A percentile compares a stretch with the other conserved stretches of the same genome.
These are phyloP conservation scores for Zaprionus nigranus DNA, from an alignment of 1,140 invertebrate genomes.

Conservation along the genomic window DNA sequence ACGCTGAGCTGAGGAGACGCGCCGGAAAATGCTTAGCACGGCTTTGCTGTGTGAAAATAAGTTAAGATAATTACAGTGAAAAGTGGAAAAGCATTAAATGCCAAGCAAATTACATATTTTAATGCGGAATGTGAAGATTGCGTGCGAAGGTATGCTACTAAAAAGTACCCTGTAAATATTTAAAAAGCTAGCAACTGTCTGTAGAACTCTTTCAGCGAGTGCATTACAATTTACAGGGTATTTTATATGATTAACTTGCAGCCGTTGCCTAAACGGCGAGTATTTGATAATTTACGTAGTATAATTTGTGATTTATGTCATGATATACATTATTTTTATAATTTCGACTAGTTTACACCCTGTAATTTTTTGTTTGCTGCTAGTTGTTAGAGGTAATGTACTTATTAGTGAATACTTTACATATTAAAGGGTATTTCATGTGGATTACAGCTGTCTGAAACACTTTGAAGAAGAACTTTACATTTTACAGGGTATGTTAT, in stretches of 20 bases:
- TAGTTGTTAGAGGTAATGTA: no score
- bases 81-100: constrained; percentile 8
- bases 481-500: no score
- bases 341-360: no score
- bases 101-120: constrained; percentile 28
- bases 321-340: no score
- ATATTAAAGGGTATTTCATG: no score
- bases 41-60: constrained; percentile 69
- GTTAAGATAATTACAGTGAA: constrained; percentile 32
- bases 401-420: no score
- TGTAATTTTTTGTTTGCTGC: no score
- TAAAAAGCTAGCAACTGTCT: neutral
- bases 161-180: neutral
- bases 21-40: constrained; percentile 77
- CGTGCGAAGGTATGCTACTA: neutral
- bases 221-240: neutral
- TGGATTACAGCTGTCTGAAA: no score
- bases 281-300: no score
- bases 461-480: no score
- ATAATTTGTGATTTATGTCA: no score
- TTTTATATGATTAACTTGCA: neutral
- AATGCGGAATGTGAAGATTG: neutral
- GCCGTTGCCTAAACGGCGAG: neutral
- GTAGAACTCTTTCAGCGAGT: neutral
- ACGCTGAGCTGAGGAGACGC: constrained; percentile 72